Conservation (phyloP, 1,140 invertebrate genomes). For the Brachionus angularis region DNA sequence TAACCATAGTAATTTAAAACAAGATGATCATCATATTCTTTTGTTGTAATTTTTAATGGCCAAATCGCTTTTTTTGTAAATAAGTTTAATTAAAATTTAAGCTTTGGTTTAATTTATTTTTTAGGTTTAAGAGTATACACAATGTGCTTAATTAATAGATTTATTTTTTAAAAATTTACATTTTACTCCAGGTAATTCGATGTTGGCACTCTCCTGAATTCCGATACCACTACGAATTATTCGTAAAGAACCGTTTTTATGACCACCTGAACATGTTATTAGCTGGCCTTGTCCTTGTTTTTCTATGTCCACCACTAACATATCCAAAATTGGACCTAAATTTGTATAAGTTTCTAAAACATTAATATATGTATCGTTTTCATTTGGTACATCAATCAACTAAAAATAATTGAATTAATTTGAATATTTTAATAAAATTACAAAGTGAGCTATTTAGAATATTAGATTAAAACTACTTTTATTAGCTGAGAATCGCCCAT, state of each 20-base stretch:
- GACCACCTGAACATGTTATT: conserved; percentile 93
- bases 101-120: conserved; percentile 23
- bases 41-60: conserved; percentile 16
- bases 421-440: not conserved
- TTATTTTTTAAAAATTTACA: too few species aligned
- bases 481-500: conserved; percentile 93
- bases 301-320: conserved; percentile 88
- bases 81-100: not conserved
- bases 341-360: conserved; percentile 94
- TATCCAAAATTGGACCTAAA: conserved; percentile 92
- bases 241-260: conserved; percentile 90
- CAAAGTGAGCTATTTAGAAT: not conserved
- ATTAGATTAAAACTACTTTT: conserved; percentile 63
- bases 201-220: conserved; percentile 92
- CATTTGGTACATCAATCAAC: conserved; percentile 77
- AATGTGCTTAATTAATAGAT: not conserved
- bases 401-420: conserved; percentile 41
- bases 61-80: conserved; percentile 34
- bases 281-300: conserved; percentile 80
- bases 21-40: conserved; percentile 48
- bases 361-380: conserved; percentile 78
- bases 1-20: conserved; percentile 49
- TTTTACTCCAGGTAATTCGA: conserved; percentile 92
- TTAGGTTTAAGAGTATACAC: not conserved
- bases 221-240: conserved; percentile 96